Evolutionary conservation across 2,113 vertebrate species (phyloP), one percentile per base, ranked within the genome.

Genomic region (Anguilla rostrata): DNA sequence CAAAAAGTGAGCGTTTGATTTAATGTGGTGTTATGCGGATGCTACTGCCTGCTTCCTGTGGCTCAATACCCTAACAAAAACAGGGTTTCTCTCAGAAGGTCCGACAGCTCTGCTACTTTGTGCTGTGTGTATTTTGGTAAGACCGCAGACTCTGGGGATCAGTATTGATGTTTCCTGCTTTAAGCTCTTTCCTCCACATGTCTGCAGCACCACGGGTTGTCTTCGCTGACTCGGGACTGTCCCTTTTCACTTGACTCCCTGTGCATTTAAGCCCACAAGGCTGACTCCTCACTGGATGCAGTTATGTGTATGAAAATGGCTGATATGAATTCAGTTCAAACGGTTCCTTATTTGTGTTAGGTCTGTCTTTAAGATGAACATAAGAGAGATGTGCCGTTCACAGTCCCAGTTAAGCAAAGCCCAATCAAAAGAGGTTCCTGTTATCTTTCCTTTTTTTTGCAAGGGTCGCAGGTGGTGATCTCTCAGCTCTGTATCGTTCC

Each of bases 301-400:
- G 82, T 89, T 87, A 86, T 92, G 91, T 90, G 34, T 41, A 39
- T 43, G 83, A 84, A 81, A 84, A 40, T 5, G 14, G 20, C 49
- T 81, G n/a, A 85, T 53, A 83, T 26, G 79, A 91, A 60, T 86
- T 88, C 91, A 91, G 94, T 93, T 92, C 94, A 93, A 94, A 91
- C 34, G 84, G 91, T 93, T 94, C 93, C 91, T 91, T 94, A 93
- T 92, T 91, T 93, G 5, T n/a, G 57, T 46, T 46, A 14, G 26
- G 39, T 87, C 39, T 49, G 43, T n/a, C 34, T 49, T 92, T 92
- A 87, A 89, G 87, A 86, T 92, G 93, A 90, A 93, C 94, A 95
- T 93, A 93, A 90, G 86, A 85, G 56, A 87, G 71, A 53, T 89
- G 91, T 92, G 93, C 93, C 93, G 93, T 94, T 92, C 89, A 90